phyloP scores from a whole-genome alignment of 2,888 invertebrate species.

The Nineta flava region DNA sequence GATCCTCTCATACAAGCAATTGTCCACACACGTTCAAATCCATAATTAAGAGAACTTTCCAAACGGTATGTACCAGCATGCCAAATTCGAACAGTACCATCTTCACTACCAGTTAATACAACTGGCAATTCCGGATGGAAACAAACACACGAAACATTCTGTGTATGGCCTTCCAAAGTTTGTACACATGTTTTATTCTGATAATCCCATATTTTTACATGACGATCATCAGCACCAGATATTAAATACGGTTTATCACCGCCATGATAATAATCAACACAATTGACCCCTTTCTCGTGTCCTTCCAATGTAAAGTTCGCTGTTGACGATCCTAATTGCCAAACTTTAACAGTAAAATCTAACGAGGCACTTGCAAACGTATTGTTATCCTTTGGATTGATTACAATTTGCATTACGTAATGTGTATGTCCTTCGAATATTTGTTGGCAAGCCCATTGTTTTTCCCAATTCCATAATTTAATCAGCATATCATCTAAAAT shows the following conservation, averaged over 20 bases:
- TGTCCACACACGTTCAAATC: slow-evolving; percentile 96
- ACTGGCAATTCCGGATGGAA: slow-evolving; percentile 98
- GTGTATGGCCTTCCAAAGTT: slow-evolving; percentile 91
- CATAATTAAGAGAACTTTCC: slow-evolving; percentile 94
- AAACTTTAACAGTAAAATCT: slow-evolving; percentile 94
- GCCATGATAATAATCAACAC: slow-evolving; percentile 97
- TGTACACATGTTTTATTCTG: slow-evolving; percentile 99
- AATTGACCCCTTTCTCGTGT: slow-evolving; percentile 97
- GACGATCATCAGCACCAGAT: slow-evolving; percentile 94
- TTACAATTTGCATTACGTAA: slow-evolving; percentile 98
- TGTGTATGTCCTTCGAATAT: slow-evolving; percentile 99
- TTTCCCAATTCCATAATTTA: slow-evolving; percentile 99
- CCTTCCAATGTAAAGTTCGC: slow-evolving; percentile 97
- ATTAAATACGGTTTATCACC: slow-evolving; percentile 98
- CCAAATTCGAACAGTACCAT: slow-evolving; percentile 95
- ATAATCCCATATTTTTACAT: slow-evolving; percentile 99
- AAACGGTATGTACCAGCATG: slow-evolving; percentile 96
- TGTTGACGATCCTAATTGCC: slow-evolving; percentile 95
- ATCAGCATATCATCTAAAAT: slow-evolving; percentile 89
- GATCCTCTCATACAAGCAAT: slow-evolving; percentile 85
- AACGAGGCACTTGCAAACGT: slow-evolving; percentile 99
- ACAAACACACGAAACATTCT: slow-evolving; percentile 88
- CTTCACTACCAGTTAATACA: slow-evolving; percentile 92
- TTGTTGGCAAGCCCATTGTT: slow-evolving; percentile 94
- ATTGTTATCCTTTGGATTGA: slow-evolving; percentile 99